These are phyloP conservation scores for Stenolophus ochropezus DNA, from an alignment of 2,888 invertebrate species.

Conservation along the genomic window DNA sequence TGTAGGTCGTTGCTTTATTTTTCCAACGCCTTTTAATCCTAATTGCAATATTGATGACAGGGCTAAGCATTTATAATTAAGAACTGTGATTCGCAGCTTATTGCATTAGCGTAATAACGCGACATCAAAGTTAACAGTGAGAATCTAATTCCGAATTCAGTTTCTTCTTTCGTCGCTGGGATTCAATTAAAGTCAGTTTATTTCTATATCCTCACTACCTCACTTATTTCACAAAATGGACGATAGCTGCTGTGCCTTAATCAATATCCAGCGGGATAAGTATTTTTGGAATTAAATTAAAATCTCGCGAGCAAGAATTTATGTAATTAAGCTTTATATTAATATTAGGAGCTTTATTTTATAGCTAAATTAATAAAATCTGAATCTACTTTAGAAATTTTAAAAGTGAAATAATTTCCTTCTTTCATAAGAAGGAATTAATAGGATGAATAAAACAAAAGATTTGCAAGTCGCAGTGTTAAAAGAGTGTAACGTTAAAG, in stretches of 20 bases:
- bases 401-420: too few relatives aligned
- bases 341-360: not conserved
- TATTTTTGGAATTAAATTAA: not conserved
- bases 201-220: conserved; percentile 11
- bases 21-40: not conserved
- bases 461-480: too few relatives aligned
- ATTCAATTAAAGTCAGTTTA: conserved; percentile 23
- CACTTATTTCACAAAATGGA: not conserved
- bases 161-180: not conserved
- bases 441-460: too few relatives aligned
- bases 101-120: conserved; percentile 13
- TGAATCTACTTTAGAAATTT: too few relatives aligned
- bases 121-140: conserved; percentile 22
- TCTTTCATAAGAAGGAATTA: too few relatives aligned
- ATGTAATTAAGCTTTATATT: not conserved
- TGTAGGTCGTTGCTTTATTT: not conserved
- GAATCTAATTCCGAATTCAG: conserved; percentile 25
- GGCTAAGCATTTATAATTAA: not conserved
- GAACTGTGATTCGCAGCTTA: conserved; percentile 1
- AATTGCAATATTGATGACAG: conserved; percentile 18
- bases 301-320: not conserved
- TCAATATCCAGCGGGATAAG: not conserved
- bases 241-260: not conserved
- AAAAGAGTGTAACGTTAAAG: too few relatives aligned
- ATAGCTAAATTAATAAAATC: not conserved